Base-by-base conservation (phyloP, 1,140 invertebrate species). In the Monochamus saltuarius region DNA sequence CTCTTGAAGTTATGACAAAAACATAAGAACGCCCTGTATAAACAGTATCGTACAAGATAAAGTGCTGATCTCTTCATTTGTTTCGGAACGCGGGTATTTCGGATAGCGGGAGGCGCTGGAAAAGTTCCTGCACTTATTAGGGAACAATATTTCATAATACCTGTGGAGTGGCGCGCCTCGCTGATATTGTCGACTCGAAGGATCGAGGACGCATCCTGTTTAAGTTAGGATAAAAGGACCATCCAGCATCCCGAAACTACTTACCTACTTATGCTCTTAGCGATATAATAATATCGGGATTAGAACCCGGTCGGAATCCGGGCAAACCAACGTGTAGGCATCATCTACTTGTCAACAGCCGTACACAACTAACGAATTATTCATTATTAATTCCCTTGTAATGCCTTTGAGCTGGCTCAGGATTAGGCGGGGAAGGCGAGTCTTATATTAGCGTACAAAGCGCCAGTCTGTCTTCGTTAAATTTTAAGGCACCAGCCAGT, bases 331-430 rank as follows among this genome's bases (percentile, higher is more conserved):
- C 43, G 50, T 61, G 17, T 47, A 45, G 40, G 51, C 35, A 49
- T 52, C 38, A 61, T 34, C 29, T 43, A 42, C 57, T 55, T 59
- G 57, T 56, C 62, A 64, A 64, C 62, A 63, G 37, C 47, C 11
- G 37, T 59, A 55, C 38, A 53, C 46, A 35, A 19, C 57, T 52
- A 58, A 54, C 57, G 56, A 64, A 64, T 64, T 59, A 64, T 64
- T 64, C 62, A 64, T 64, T 52, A 56, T 59, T 59, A 64, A 64
- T 64, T 59, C 62, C 17, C 50, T 40, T 56, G 22, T 64, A 60
- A 64, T 64, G 36, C 62, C 62, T 54, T 59, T 64, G 62, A 64
- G 43, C 40, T 43, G 59, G 17, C 7, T 47, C 34, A 37, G 17
- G 45, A 46, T 16, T 42, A 37, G 43, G 17, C 11, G 55, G 43